Conservation (phyloP, 1,140 invertebrate species). For the Planococcus citri region DNA sequence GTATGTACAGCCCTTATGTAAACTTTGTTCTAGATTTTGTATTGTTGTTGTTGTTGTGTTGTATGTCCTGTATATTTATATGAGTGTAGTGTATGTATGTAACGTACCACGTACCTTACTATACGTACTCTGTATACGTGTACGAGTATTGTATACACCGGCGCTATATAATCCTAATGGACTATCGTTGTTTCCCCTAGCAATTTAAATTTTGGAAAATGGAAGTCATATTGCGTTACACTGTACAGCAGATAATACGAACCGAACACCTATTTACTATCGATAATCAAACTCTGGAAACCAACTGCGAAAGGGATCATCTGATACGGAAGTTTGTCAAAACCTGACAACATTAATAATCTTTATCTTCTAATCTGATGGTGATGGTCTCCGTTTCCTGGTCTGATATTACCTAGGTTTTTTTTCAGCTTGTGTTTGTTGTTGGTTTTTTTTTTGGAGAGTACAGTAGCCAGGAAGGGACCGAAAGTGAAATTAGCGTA, state of each 20-base stretch:
- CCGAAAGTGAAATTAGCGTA: no score
- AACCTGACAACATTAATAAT: slow-evolving; percentile 18
- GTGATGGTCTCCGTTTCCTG: no score
- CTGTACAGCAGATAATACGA: not conserved
- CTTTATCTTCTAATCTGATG: slow-evolving; percentile 7
- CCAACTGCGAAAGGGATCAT: slow-evolving; percentile 9
- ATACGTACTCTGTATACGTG: no score
- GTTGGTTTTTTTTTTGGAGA: not conserved
- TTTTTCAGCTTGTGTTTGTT: not conserved
- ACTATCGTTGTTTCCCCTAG: slow-evolving; percentile 15
- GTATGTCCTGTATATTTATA: not conserved
- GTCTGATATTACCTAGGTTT: not conserved
- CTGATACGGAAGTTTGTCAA: slow-evolving; percentile 16
- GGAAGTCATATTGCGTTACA: slow-evolving; percentile 18
- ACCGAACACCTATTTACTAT: slow-evolving; percentile 12
- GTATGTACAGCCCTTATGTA: not conserved
- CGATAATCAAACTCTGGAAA: slow-evolving; percentile 6
- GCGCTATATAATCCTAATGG: slow-evolving; percentile 16
- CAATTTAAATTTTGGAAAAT: slow-evolving; percentile 18
- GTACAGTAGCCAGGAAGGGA: no score
- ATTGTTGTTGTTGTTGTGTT: no score
- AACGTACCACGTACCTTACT: no score
- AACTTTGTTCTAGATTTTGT: not conserved
- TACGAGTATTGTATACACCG: not conserved
- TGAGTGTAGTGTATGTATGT: no score